Conservation (phyloP, 2,888 invertebrate genomes). For the Ormia ochracea region DNA sequence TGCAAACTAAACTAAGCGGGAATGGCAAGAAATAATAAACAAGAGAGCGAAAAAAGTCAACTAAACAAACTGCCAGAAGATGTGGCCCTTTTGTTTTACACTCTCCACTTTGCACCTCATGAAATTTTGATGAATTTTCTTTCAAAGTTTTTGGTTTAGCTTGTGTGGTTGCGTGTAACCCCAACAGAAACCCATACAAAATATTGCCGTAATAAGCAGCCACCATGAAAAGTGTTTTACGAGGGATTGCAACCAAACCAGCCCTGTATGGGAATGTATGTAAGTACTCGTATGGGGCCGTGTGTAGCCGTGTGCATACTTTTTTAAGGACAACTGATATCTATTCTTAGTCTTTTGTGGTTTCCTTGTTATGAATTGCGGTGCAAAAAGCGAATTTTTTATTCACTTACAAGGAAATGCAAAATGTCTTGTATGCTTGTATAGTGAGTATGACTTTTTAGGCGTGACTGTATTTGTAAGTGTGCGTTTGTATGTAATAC, state of each 20-base stretch:
- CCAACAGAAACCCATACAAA: neutral
- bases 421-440: slow-evolving; percentile 31
- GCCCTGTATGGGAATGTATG: neutral
- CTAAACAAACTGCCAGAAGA: slow-evolving; percentile 10
- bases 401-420: slow-evolving; percentile 44
- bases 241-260: slow-evolving; percentile 10
- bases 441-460: neutral
- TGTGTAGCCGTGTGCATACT: too few relatives aligned
- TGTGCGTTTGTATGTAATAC: slow-evolving; percentile 20
- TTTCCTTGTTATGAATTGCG: neutral
- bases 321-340: slow-evolving; percentile 23
- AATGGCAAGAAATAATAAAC: neutral
- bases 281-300: neutral
- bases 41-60: neutral
- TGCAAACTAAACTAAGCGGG: neutral
- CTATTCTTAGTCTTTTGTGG: slow-evolving; percentile 14
- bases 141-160: slow-evolving; percentile 3
- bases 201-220: neutral
- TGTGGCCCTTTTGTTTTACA: slow-evolving; percentile 41
- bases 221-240: neutral
- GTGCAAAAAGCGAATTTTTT: slow-evolving; percentile 29
- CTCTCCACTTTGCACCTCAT: slow-evolving; percentile 35
- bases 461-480: neutral
- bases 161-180: neutral
- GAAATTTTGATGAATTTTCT: slow-evolving; percentile 56